Percentiles rank a stretch among this genome's conserved stretches.
These are phyloP conservation scores for Agonopterix heracliana DNA, from an alignment of 2,888 invertebrate species.

Conservation along the genomic window DNA sequence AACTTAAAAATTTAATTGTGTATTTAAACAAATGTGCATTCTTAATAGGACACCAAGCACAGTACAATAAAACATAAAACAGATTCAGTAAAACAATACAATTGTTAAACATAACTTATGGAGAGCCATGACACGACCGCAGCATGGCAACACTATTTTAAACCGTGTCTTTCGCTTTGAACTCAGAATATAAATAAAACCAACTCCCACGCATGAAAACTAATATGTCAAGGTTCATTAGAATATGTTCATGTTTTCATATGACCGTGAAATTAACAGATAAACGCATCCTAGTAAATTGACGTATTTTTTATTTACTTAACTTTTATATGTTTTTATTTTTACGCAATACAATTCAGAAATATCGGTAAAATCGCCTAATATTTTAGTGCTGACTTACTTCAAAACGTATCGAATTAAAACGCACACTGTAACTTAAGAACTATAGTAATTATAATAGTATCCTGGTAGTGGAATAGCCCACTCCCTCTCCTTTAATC, in stretches of 20 bases:
- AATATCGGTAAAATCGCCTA: no score
- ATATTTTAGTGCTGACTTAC: no score
- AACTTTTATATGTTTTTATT: conserved; percentile 8
- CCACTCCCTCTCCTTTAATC: no score
- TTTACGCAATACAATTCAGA: conserved; percentile 2
- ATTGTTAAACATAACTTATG: not conserved
- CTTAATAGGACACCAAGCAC: no score
- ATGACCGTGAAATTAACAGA: conserved; percentile 38
- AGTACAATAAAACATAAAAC: no score
- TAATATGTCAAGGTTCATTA: conserved; percentile 63
- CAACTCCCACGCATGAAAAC: conserved; percentile 45
- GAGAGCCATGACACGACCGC: not conserved
- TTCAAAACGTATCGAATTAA: no score
- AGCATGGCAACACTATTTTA: conserved; percentile 4
- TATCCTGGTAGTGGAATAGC: no score
- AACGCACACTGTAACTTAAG: no score
- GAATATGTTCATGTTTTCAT: conserved; percentile 41
- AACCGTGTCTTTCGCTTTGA: not conserved
- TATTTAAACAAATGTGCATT: no score
- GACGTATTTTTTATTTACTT: conserved; percentile 23
- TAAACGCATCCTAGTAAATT: conserved; percentile 22
- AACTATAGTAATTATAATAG: no score
- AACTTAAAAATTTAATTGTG: no score
- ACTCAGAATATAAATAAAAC: conserved; percentile 40
- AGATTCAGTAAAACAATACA: not conserved